Base-by-base conservation (phyloP, 2,888 invertebrate genomes). In the Tetranychus truncatus region DNA sequence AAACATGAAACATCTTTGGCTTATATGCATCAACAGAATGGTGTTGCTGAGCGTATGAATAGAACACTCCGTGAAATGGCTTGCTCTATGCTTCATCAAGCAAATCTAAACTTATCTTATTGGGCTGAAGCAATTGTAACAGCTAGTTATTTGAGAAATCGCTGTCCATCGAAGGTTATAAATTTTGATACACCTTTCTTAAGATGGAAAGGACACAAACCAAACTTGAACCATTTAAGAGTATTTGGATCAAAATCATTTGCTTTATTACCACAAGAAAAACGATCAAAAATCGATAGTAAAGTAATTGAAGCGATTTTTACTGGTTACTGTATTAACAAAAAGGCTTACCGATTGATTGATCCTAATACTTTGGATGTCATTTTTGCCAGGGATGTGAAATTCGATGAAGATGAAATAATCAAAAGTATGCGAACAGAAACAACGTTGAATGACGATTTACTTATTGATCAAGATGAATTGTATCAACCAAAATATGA, bases 11-110 rank as follows among this genome's bases (percentile, higher is more conserved):
- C 24, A 3, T 76, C 78, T 4, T 73, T 77, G 2, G 74, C 77
- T 8, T 71, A 77, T 45, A 77, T 45, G 1, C 79, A 78, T n/a
- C 76, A 78, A 74, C 77, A 79, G 65, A 80, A 78, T 75, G 79
- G 78, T 45, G 76, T 76, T 5, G 76, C 78, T 8, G 78, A 80
- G 67, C 21, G 79, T 6, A 74, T 78, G 76, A 80, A 80, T 72
- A 45, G 77, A n/a, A 80, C 79, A 6, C 18, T 80, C 9, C 72
- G 77, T 8, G 79, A 80, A 73, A 74, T 75, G 44, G 75, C 77
- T 1, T 21, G 79, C 6, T 44, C 75, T 15, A 75, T 75, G 75
- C 66, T 75, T 5, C 5, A 15, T 45, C 24, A 9, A n/a, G 55
- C 15, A n/a, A 20, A 55, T 15, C 8, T 75, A 7, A 45, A 46